Percentiles rank a stretch among this genome's conserved stretches.
These are phyloP conservation scores for Lordiphosa clarofinis DNA, from an alignment of 1,140 invertebrate genomes.

Conservation along the genomic window DNA sequence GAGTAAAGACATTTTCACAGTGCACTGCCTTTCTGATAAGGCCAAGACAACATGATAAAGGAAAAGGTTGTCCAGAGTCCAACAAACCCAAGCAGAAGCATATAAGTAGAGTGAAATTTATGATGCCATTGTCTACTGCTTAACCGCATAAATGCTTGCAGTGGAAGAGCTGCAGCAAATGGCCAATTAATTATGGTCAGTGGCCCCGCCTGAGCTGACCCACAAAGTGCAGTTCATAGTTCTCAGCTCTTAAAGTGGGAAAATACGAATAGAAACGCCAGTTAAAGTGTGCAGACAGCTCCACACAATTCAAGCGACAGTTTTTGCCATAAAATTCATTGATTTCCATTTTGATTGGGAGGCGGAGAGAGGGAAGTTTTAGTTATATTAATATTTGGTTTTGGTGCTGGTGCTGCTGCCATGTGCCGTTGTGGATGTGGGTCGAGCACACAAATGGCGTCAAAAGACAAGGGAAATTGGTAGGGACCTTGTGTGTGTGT, in stretches of 20 bases:
- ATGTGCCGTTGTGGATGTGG: conserved; percentile 29
- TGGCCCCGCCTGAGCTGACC: conserved; percentile 45
- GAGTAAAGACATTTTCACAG: conserved; percentile 47
- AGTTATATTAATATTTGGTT: conserved; percentile 25
- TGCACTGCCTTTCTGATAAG: conserved; percentile 61
- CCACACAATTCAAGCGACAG: conserved; percentile 4
- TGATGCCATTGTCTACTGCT: conserved; percentile 61
- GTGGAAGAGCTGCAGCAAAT: conserved; percentile 58
- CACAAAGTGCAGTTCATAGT: conserved; percentile 35
- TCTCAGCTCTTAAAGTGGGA: conserved; percentile 1
- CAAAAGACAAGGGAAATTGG: conserved; percentile 65
- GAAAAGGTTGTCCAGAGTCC: conserved; percentile 35
- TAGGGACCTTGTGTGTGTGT: conserved; percentile 32
- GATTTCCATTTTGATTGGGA: conserved; percentile 52
- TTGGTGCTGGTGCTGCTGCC: conserved; percentile 12
- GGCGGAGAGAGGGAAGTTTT: neutral
- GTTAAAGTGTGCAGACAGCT: conserved; percentile 19
- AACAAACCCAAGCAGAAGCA: conserved; percentile 37
- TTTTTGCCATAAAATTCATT: conserved; percentile 68
- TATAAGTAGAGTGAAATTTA: conserved; percentile 43
- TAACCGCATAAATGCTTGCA: conserved; percentile 59
- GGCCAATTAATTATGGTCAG: conserved; percentile 72
- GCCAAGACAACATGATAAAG: conserved; percentile 39
- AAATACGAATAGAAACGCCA: conserved; percentile 25
- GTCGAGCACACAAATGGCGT: conserved; percentile 69